These are phyloP conservation scores for Ecdyonurus torrentis DNA, from an alignment of 2,888 invertebrate genomes.

Conservation along the genomic window DNA sequence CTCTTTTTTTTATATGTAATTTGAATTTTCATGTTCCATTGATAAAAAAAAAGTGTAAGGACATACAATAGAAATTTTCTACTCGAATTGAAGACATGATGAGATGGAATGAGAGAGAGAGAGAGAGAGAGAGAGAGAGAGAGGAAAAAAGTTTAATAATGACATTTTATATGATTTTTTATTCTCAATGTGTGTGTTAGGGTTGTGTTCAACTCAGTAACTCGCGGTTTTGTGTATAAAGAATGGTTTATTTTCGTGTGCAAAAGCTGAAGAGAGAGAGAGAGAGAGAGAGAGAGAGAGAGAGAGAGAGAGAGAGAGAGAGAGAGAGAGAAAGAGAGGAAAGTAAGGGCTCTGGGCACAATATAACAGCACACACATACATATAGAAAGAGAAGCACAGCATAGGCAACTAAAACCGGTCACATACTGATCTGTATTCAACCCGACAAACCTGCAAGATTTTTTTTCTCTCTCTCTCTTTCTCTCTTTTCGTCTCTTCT, in stretches of 20 bases:
- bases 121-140: too few relatives aligned
- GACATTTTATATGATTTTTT: not conserved
- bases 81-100: too few relatives aligned
- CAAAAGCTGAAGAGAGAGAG: not conserved
- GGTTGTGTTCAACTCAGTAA: too few relatives aligned
- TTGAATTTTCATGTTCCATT: too few relatives aligned
- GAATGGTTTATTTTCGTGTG: not conserved
- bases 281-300: not conserved
- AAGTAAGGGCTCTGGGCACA: too few relatives aligned
- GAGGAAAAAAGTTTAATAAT: not conserved
- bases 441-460: not conserved
- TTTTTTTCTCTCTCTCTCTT: constrained; percentile 1
- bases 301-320: too few relatives aligned
- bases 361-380: not conserved
- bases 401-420: not conserved
- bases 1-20: too few relatives aligned
- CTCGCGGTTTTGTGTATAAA: not conserved
- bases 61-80: too few relatives aligned
- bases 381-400: not conserved
- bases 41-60: too few relatives aligned
- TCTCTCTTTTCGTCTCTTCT: not conserved
- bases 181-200: not conserved
- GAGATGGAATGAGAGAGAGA: too few relatives aligned
- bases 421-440: not conserved
- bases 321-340: too few relatives aligned